Conservation (phyloP, 2,113 vertebrate species). For the Clarias macrocephalus region DNA sequence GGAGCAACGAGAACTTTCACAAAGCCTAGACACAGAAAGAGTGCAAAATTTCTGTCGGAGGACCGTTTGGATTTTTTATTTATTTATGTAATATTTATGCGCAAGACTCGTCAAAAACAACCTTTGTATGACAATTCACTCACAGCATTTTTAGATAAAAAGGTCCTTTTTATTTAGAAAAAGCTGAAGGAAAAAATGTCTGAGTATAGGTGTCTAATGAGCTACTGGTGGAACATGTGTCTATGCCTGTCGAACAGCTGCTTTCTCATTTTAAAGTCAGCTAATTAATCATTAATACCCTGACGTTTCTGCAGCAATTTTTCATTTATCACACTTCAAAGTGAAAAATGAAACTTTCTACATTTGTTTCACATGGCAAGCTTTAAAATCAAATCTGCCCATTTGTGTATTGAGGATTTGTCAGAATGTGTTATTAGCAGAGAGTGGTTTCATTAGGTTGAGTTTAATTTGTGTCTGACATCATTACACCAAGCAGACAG, state of each 20-base stretch:
- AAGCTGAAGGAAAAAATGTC: not conserved
- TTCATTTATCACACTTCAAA: not conserved
- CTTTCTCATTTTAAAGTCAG: not conserved
- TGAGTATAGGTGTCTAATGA: conserved; percentile 37
- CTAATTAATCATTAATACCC: conserved; percentile 23
- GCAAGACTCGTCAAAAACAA: conserved; percentile 9
- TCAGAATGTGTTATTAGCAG: not conserved
- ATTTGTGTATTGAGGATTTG: not conserved
- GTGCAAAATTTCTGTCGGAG: not conserved
- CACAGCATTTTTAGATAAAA: not conserved
- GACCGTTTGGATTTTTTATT: conserved; percentile 38
- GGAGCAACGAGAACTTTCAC: conserved; percentile 17
- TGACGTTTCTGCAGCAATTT: not conserved
- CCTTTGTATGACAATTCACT: conserved; percentile 15
- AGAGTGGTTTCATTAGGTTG: not conserved
- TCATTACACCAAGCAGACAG: not conserved
- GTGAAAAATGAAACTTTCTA: not conserved
- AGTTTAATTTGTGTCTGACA: not conserved
- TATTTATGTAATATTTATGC: conserved; percentile 50
- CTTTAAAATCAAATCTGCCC: not conserved
- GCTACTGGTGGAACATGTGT: not conserved
- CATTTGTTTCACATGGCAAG: not conserved
- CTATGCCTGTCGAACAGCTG: conserved; percentile 8
- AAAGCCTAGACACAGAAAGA: not conserved
- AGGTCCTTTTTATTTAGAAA: not conserved